Base-by-base conservation (phyloP, 1,140 invertebrate genomes). In the Ceratosolen solmsi region DNA sequence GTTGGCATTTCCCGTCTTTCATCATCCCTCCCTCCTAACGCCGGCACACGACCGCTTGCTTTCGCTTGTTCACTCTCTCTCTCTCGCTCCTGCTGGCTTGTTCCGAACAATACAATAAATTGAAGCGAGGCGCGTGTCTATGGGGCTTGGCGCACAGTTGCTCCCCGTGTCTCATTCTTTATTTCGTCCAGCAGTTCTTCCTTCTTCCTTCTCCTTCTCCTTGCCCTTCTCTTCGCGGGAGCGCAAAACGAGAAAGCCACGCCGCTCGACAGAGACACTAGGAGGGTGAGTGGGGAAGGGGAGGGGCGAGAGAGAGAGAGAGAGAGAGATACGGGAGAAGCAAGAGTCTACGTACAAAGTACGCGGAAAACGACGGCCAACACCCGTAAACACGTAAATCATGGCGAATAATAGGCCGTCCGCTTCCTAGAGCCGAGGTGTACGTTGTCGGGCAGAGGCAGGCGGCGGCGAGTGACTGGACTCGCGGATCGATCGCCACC, bases 361-460 rank as follows among this genome's bases (percentile, higher is more conserved):
- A n/a, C n/a, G n/a, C n/a, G n/a, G n/a, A n/a, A n/a, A n/a, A 13
- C 68, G 46, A 9, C 46, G 51, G 72, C 72, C 72, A 74, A 74
- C 72, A 74, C 72, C 72, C 63, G 63, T 68, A 54, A 54, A 22
- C 51, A 8, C 41, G 13, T n/a, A n/a, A n/a, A n/a, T n/a, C n/a
- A n/a, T n/a, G n/a, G n/a, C n/a, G n/a, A n/a, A n/a, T n/a, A n/a
- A n/a, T n/a, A n/a, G n/a, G n/a, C n/a, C n/a, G n/a, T n/a, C n/a
- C n/a, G n/a, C n/a, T n/a, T n/a, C n/a, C n/a, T n/a, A n/a, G n/a
- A n/a, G n/a, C n/a, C n/a, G n/a, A n/a, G n/a, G n/a, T n/a, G n/a
- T n/a, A n/a, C n/a, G n/a, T n/a, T n/a, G n/a, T n/a, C n/a, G 41
- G 5, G 20, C 20, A 54, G 51, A 63, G n/a, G 58, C 3, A 60